These are phyloP conservation scores for Hesperophylax magnus DNA, from an alignment of 1,140 invertebrate species.

Conservation along the genomic window DNA sequence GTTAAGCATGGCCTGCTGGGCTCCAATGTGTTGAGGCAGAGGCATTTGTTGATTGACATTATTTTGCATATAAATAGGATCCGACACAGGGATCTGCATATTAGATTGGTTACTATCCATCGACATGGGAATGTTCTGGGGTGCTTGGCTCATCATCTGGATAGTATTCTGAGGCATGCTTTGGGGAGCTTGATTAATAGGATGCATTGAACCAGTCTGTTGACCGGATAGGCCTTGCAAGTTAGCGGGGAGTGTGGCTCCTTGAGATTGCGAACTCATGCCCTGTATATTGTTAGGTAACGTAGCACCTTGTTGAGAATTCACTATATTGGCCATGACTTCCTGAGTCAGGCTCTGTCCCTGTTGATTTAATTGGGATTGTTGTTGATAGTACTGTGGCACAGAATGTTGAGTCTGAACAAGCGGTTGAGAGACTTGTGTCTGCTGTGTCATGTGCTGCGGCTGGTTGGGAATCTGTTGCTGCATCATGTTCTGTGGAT, in stretches of 20 bases:
- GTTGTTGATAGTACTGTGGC: conserved; percentile 68
- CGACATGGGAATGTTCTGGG: conserved; percentile 71
- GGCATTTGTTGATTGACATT: conserved; percentile 68
- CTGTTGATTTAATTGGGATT: conserved; percentile 67
- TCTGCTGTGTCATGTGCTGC: conserved; percentile 66
- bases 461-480: conserved; percentile 65
- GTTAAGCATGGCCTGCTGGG: conserved; percentile 65
- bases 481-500: conserved; percentile 67
- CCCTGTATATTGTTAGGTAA: conserved; percentile 67
- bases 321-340: conserved; percentile 69
- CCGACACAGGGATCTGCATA: conserved; percentile 70
- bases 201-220: conserved; percentile 66
- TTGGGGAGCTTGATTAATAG: conserved; percentile 69
- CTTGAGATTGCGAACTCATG: conserved; percentile 69
- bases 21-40: conserved; percentile 63
- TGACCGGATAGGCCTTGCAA: conserved; percentile 69
- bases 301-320: conserved; percentile 69
- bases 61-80: conserved; percentile 69
- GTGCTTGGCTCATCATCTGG: conserved; percentile 71
- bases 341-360: conserved; percentile 70
- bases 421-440: conserved; percentile 67
- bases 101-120: conserved; percentile 69
- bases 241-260: conserved; percentile 73
- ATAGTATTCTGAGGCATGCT: conserved; percentile 73
- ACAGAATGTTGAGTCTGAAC: conserved; percentile 67